Percentiles rank a stretch among this genome's conserved stretches.
Evolutionary conservation across 2,888 invertebrate species (phyloP).

Genomic region (Ptilodon capucinus): DNA sequence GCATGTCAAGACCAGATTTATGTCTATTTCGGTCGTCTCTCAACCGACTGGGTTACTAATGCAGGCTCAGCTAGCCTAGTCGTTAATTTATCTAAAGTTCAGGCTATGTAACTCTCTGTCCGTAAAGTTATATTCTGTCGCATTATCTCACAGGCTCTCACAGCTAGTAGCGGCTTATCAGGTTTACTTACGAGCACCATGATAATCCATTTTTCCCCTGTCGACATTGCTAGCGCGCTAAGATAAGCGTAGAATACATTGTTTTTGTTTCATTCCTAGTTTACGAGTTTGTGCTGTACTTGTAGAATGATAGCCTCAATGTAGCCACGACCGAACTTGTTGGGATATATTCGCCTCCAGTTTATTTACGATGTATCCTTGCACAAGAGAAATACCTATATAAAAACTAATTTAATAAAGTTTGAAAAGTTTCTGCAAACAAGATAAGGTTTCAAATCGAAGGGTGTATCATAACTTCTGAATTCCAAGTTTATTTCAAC

Average conservation of each 20-base stretch:
- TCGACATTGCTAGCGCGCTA: not conserved
- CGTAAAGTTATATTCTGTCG: not conserved
- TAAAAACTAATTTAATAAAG: no score
- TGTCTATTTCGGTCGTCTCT: no score
- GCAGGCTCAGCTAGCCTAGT: no score
- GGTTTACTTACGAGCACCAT: not conserved
- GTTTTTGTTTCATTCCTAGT: not conserved
- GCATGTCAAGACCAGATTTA: no score
- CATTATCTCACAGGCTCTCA: not conserved
- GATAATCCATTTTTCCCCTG: conserved; percentile 2
- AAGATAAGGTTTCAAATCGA: no score
- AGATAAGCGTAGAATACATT: not conserved
- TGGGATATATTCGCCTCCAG: not conserved
- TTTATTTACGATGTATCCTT: not conserved
- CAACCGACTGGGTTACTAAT: no score
- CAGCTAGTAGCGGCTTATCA: not conserved
- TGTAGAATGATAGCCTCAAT: not conserved
- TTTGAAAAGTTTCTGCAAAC: no score
- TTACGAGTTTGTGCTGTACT: not conserved
- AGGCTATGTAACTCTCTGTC: no score
- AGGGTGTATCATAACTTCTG: no score
- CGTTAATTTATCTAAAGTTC: no score
- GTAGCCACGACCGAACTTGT: not conserved
- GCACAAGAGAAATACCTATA: no score
- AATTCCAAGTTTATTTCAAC: no score